Base-by-base conservation (phyloP, 2,113 vertebrate genomes). In the Engystomops pustulosus region DNA sequence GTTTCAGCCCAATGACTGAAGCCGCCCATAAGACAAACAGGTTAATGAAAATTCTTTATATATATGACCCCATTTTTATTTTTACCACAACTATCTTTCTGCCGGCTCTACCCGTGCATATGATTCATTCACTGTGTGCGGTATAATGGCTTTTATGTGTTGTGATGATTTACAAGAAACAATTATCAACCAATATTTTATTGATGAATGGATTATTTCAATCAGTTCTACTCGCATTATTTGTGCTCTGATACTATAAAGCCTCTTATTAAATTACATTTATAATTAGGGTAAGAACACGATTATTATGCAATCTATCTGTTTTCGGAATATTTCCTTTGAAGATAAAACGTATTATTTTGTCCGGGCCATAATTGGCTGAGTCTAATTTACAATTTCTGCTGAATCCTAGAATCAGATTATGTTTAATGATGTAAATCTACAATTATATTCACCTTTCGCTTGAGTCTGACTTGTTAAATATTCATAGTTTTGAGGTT, bases 371-470 rank as follows among this genome's bases (percentile, higher is more conserved):
- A 25, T 78, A 78, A 78, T 78, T 78, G 75, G 51, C 34, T 41
- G 51, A 58, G 18, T 60, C 14, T 77, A 34, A 77, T 77, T 77
- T 77, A 77, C 75, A 78, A 78, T 78, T 58, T 78, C 32, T 58
- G 75, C 51, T 44, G 79, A 67, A 49, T 68, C 62, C 30, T 67
- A 3, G 67, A 55, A 81, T 81, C 79, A 70, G 79, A 81, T 81
- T 81, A 70, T 81, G 47, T 25, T 70, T 70, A 70, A 68, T 81
- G 49, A 81, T 70, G 79, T 81, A 70, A 81, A 70, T 81, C 67
- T 81, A 70, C 65, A 81, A 81, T 71, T 81, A 81, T 70, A 58
- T 70, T 53, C 79, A 81, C 65, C 65, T 68, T 70, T 81, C 60
- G 3, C 79, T 68, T 32, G 18, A 36, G 47, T 17, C 47, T 53